phyloP scores from a whole-genome alignment of 2,888 invertebrate genomes.

The Lycaena phlaeas region DNA sequence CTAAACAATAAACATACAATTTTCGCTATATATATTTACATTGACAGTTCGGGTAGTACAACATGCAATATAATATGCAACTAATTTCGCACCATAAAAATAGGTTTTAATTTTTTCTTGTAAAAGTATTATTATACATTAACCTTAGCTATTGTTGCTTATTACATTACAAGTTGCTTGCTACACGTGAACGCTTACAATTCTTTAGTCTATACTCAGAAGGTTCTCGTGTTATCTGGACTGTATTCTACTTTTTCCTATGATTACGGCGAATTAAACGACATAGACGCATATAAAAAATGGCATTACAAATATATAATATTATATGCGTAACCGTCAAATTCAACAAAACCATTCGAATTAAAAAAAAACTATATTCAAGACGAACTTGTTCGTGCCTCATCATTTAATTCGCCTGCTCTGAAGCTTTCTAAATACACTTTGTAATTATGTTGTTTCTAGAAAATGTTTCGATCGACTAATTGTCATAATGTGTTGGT shows the following conservation, averaged over 20 bases:
- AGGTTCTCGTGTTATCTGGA: too few relatives aligned
- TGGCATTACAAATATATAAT: too few relatives aligned
- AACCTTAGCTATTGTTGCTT: too few relatives aligned
- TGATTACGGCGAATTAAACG: background rate
- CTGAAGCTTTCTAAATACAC: background rate
- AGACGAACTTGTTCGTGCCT: too few relatives aligned
- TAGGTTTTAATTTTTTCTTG: slow-evolving; percentile 8
- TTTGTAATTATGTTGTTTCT: background rate
- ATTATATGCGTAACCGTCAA: too few relatives aligned
- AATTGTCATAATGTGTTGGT: background rate
- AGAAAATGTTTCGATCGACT: background rate
- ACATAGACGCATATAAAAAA: too few relatives aligned
- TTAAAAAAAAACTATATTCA: too few relatives aligned
- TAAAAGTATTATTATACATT: too few relatives aligned
- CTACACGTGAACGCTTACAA: too few relatives aligned
- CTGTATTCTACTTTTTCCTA: background rate
- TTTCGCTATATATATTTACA: slow-evolving; percentile 21
- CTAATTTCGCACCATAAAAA: slow-evolving; percentile 7
- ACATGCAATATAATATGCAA: slow-evolving; percentile 15
- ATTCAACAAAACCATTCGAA: too few relatives aligned
- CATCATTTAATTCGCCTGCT: background rate
- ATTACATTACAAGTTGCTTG: slow-evolving; percentile 5
- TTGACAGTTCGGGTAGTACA: slow-evolving; percentile 11
- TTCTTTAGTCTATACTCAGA: too few relatives aligned
- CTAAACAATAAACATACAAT: slow-evolving; percentile 18